Evolutionary conservation across 2,113 vertebrate species (phyloP).

Genomic region (Corvus cornix): DNA sequence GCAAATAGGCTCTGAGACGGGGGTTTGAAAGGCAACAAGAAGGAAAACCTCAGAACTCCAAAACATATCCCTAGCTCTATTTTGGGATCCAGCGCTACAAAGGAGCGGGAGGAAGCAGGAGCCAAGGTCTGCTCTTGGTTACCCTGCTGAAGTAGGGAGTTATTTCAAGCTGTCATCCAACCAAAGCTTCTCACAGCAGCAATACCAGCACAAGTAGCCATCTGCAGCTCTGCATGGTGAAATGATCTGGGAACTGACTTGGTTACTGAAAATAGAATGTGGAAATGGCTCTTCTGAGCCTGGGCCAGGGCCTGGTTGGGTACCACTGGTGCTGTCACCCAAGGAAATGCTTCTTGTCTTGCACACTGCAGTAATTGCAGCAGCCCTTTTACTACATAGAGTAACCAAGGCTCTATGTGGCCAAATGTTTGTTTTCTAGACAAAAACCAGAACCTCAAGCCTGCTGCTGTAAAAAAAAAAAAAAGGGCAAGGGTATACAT

Average conservation of each 20-base stretch:
- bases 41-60: slow-evolving; percentile 9
- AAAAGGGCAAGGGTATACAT: accelerated
- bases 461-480: not conserved
- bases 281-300: not conserved
- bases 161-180: not conserved
- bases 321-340: not conserved
- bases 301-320: not conserved
- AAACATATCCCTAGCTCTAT: slow-evolving; percentile 9
- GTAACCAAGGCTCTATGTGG: not conserved
- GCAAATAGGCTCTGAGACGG: not conserved
- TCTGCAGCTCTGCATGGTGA: not conserved
- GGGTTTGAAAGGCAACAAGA: not conserved
- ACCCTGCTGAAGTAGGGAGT: not conserved
- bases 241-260: not conserved
- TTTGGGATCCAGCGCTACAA: slow-evolving; percentile 7
- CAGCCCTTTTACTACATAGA: not conserved
- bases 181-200: not conserved
- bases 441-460: not conserved
- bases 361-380: not conserved
- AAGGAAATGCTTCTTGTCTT: not conserved
- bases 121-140: slow-evolving; percentile 53
- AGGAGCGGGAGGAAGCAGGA: not conserved
- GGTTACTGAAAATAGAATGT: not conserved
- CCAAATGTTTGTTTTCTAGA: not conserved
- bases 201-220: not conserved